Evolutionary conservation across 2,797 vertebrate species (phyloP).

Genomic region (Neostethus bicornis): DNA sequence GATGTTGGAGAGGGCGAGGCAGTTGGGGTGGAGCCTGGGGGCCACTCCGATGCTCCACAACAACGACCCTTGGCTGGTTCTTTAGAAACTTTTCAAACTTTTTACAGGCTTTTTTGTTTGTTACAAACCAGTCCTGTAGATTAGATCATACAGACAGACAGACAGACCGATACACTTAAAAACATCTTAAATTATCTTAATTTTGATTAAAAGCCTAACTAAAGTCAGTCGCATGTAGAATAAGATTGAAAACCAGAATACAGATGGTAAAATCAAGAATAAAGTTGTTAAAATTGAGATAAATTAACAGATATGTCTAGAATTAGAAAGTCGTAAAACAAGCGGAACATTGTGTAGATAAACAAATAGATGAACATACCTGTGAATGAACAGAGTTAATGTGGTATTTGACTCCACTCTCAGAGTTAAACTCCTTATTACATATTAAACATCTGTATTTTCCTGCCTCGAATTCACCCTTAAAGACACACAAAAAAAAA

Average conservation of each 20-base stretch:
- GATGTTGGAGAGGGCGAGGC: slow-evolving; percentile 65
- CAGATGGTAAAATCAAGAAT: too few species aligned
- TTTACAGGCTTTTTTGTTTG: slow-evolving; percentile 87
- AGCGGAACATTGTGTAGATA: too few species aligned
- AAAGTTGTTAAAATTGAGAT: too few species aligned
- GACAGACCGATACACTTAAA: too few species aligned
- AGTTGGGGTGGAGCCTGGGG: slow-evolving; percentile 48
- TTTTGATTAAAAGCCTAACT: too few species aligned
- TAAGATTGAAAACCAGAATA: too few species aligned
- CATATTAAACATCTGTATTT: slow-evolving; percentile 95
- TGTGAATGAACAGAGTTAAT: slow-evolving; percentile 94
- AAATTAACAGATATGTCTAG: too few species aligned
- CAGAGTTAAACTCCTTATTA: slow-evolving; percentile 93
- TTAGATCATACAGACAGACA: too few species aligned
- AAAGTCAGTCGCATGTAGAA: too few species aligned
- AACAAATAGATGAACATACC: slow-evolving; percentile 74
- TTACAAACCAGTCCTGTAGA: slow-evolving; percentile 94
- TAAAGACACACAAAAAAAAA: slow-evolving; percentile 16
- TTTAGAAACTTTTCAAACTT: slow-evolving; percentile 89
- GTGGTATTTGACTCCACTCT: slow-evolving; percentile 97
- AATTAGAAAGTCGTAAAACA: too few species aligned
- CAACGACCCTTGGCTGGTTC: slow-evolving; percentile 79
- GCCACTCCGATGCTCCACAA: slow-evolving; percentile 68
- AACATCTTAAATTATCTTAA: too few species aligned
- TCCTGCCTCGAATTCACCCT: slow-evolving; percentile 93